These are phyloP conservation scores for Drosophila baimaii DNA, from an alignment of 1,140 invertebrate species.

Conservation along the genomic window DNA sequence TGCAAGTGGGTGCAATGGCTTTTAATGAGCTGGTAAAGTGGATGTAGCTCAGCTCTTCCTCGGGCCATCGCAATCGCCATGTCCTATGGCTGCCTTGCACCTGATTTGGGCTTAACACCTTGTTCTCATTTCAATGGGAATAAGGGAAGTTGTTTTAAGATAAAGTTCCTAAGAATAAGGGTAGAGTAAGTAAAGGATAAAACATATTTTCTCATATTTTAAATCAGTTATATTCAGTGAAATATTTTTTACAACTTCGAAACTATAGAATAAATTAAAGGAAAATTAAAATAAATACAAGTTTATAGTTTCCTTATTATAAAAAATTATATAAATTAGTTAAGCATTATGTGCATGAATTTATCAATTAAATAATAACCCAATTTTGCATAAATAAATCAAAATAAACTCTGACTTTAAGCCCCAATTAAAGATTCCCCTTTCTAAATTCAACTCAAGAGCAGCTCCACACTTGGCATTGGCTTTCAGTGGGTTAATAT, in stretches of 20 bases:
- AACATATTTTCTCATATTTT: neutral
- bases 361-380: no score
- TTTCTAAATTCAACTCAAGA: conserved; percentile 11
- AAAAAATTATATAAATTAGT: no score
- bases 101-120: conserved; percentile 40
- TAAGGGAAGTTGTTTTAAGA: no score
- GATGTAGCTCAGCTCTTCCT: conserved; percentile 27
- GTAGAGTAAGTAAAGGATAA: fast-evolving
- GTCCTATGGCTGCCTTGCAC: conserved; percentile 25
- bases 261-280: neutral
- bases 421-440: neutral
- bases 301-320: neutral
- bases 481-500: conserved; percentile 60
- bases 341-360: no score
- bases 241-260: neutral
- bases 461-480: neutral
- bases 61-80: conserved; percentile 35
- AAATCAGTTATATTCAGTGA: neutral
- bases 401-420: no score
- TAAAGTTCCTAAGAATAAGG: no score
- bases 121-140: no score
- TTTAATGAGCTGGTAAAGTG: conserved; percentile 77
- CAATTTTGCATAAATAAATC: neutral
- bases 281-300: neutral
- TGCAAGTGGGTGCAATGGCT: conserved; percentile 70